Conservation (phyloP, 2,113 vertebrate genomes). For the Rhagologus leucostigma region DNA sequence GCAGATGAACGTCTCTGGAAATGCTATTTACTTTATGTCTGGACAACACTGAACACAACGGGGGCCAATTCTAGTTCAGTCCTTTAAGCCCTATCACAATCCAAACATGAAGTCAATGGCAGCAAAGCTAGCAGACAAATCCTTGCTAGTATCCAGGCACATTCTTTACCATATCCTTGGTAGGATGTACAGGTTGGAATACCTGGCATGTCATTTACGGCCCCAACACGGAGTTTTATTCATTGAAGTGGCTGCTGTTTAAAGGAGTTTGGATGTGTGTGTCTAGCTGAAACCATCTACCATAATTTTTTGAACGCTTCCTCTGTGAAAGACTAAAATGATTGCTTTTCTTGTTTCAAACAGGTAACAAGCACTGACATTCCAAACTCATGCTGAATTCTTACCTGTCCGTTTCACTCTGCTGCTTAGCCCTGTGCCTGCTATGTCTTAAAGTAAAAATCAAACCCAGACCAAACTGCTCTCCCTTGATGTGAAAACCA, state of each 20-base stretch:
- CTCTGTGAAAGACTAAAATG: background rate
- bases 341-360: background rate
- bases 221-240: background rate
- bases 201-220: background rate
- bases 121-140: background rate
- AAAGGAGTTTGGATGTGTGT: background rate
- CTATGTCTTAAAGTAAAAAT: background rate
- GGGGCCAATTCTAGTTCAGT: background rate
- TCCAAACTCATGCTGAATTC: background rate
- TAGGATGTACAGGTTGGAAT: background rate
- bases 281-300: background rate
- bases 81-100: background rate
- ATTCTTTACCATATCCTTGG: background rate
- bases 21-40: conserved; percentile 1
- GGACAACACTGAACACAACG: background rate
- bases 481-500: background rate
- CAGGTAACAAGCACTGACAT: background rate
- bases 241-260: background rate
- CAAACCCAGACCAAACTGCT: background rate
- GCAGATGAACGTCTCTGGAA: background rate
- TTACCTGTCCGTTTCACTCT: background rate
- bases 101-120: background rate
- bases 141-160: background rate
- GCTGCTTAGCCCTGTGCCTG: background rate
- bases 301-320: background rate